A percentile compares a stretch with the other conserved stretches of the same genome.
Conservation (phyloP, 2,113 vertebrate species). For the Scophthalmus maximus region DNA sequence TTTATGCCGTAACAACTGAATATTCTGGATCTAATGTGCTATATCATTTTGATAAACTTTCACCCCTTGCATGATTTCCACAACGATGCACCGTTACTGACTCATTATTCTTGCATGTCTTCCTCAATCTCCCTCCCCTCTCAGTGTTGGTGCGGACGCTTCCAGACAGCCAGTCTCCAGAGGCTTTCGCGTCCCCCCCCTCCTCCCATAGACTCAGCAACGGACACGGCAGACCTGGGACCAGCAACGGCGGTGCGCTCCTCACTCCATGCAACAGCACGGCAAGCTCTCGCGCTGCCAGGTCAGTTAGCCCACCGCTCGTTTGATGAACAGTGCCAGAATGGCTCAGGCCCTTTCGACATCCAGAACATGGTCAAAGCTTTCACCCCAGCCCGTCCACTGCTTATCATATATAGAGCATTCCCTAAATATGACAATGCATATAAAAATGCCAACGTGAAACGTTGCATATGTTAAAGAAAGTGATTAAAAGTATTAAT, state of each 20-base stretch:
- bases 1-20: constrained; percentile 24
- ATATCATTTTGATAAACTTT: neutral
- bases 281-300: constrained; percentile 76
- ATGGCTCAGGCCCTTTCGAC: too few species aligned
- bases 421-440: too few species aligned
- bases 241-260: constrained; percentile 54
- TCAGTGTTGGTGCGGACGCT: constrained; percentile 70
- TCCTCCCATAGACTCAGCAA: constrained; percentile 66
- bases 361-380: too few species aligned
- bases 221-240: constrained; percentile 48
- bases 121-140: neutral
- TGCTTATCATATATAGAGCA: too few species aligned
- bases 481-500: too few species aligned
- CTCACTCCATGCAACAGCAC: constrained; percentile 74
- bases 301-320: constrained; percentile 58
- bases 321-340: neutral
- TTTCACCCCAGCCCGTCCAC: too few species aligned
- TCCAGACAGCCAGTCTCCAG: constrained; percentile 59
- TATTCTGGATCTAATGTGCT: neutral
- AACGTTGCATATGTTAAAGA: too few species aligned
- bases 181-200: constrained; percentile 57
- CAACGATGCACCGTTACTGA: neutral
- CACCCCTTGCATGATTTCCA: neutral
- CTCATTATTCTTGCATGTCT: constrained; percentile 22
- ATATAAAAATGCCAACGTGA: too few species aligned